Evolutionary conservation across 2,888 invertebrate species (phyloP).

Genomic region (Lepidocyrtoides sp.): DNA sequence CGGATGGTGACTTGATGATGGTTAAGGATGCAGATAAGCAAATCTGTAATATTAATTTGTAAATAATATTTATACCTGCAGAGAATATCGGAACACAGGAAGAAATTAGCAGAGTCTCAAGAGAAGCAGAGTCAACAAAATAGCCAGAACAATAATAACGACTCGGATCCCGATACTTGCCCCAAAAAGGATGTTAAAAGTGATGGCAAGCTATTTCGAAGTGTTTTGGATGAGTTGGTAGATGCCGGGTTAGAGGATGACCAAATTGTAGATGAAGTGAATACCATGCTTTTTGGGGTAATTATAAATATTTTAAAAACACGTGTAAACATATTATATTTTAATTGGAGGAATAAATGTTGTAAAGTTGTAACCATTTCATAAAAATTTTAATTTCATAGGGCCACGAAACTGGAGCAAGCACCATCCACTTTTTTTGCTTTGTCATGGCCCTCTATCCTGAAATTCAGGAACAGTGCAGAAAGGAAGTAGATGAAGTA

Average conservation of each 20-base stretch:
- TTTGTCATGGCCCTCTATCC: slow-evolving; percentile 51
- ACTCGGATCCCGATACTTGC: background rate
- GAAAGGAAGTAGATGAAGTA: slow-evolving; percentile 26
- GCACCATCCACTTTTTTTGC: slow-evolving; percentile 33
- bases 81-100: slow-evolving; percentile 12
- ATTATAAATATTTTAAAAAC: no score
- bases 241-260: slow-evolving; percentile 38
- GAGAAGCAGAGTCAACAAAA: background rate
- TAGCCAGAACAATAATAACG: background rate
- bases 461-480: slow-evolving; percentile 39
- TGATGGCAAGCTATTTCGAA: background rate
- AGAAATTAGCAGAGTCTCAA: background rate
- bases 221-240: background rate
- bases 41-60: no score
- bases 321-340: no score
- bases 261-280: slow-evolving; percentile 51
- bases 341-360: no score
- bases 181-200: background rate
- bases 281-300: slow-evolving; percentile 54
- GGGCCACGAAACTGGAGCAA: slow-evolving; percentile 57
- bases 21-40: no score
- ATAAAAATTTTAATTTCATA: background rate
- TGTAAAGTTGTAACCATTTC: no score
- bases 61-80: background rate
- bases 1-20: no score